Base-by-base conservation (phyloP, 2,113 vertebrate genomes). In the Phalacrocorax pelagicus region DNA sequence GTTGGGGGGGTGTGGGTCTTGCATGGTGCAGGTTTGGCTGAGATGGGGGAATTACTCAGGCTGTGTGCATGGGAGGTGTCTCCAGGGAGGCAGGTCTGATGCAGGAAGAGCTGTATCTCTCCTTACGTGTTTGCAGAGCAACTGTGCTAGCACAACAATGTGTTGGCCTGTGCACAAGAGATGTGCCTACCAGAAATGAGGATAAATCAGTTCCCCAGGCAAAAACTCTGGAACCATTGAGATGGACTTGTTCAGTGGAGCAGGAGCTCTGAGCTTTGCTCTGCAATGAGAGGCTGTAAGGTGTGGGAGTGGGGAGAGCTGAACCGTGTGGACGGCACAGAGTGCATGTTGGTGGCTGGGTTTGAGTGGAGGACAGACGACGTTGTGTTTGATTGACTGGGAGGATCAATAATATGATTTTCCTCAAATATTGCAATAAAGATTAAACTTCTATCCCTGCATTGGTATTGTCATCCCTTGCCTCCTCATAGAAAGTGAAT, bases 331-430 rank as follows among this genome's bases (percentile, higher is more conserved):
- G 46, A 29, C 6, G 12, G 12, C n/a, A 34, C 7, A 34, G 16
- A 62, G 23, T 32, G 11, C 10, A 2, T 32, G 34, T 49, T 29
- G 3, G 24, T 46, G 12, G 14, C 21, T 74, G 24, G 15, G 8
- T 88, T 38, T 78, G 52, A 73, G 17, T 5, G 3, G 8, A 89
- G 6, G 7, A 55, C 18, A 74, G 51, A 74, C 17, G 3, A 20
- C 51, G 6, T 18, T 3, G 1, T 71, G 7, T 58, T 62, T 0
- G 0, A 58, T 44, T 71, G 23, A 22, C 1, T 54, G n/a, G 18
- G 13, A 44, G 3, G 15, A 47, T 70, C 32, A 47, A 11, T 42
- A 70, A 58, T 29, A 72, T 1, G 2, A 67, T 93, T 86, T 72
- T 81, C n/a, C 38, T 86, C 38, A 90, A 61, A 80, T 3, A n/a